Conservation (phyloP, 1,140 invertebrate species). For the Drosophila ambigua region DNA sequence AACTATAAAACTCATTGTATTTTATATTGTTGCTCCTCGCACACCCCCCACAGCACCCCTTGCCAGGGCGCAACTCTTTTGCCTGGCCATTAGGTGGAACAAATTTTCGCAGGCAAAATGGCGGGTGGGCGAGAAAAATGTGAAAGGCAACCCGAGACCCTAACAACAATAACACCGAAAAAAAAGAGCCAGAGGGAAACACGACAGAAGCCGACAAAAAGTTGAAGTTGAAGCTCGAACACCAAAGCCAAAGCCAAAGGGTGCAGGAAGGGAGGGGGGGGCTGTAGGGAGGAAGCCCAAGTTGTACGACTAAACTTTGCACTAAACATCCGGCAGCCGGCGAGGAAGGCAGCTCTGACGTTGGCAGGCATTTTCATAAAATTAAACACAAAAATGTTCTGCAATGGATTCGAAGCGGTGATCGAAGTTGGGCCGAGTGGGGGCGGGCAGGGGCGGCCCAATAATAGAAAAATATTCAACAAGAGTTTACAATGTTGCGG, state of each 20-base stretch:
- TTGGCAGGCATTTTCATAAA: constrained; percentile 62
- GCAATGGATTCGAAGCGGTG: constrained; percentile 28
- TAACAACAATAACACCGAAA: not conserved
- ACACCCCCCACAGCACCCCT: too few species aligned
- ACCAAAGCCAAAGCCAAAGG: constrained; percentile 4
- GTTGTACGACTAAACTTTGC: constrained; percentile 50
- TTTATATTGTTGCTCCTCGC: constrained; percentile 40
- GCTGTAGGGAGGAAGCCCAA: constrained; percentile 19
- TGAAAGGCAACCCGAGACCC: not conserved
- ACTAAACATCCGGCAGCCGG: constrained; percentile 68
- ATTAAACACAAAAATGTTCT: constrained; percentile 50
- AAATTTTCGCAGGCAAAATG: constrained; percentile 37
- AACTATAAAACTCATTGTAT: constrained; percentile 64
- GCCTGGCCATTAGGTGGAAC: constrained; percentile 37
- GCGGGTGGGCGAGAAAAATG: not conserved
- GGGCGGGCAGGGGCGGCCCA: constrained; percentile 11
- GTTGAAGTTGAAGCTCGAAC: constrained; percentile 50
- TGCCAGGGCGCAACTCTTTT: too few species aligned
- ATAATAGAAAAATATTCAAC: constrained; percentile 79
- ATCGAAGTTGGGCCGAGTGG: constrained; percentile 12
- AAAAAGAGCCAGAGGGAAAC: constrained; percentile 38
- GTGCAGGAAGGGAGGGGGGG: not conserved
- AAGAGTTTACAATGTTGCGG: constrained; percentile 72
- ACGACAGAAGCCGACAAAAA: constrained; percentile 53
- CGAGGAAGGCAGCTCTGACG: constrained; percentile 45